Evolutionary conservation across 2,888 invertebrate species (phyloP).

Genomic region (Epinotia ramella): DNA sequence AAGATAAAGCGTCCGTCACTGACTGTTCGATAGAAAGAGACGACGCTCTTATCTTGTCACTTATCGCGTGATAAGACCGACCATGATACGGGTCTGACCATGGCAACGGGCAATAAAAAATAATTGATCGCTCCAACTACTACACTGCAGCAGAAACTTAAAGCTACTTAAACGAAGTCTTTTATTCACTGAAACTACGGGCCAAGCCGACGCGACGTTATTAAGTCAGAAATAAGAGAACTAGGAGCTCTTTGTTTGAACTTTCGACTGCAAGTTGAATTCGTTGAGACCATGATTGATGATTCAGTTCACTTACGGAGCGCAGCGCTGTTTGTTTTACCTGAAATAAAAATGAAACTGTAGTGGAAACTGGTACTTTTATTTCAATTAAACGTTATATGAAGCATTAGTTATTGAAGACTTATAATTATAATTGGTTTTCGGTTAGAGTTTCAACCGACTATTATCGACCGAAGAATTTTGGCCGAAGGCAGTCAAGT

Average conservation of each 20-base stretch:
- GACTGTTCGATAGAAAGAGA: no score
- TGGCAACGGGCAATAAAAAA: no score
- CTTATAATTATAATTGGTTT: no score
- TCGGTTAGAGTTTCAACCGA: no score
- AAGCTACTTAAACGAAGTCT: conserved; percentile 18
- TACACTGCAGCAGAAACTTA: neutral
- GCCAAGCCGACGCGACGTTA: conserved; percentile 10
- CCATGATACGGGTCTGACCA: no score
- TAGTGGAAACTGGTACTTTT: neutral
- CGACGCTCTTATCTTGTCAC: no score
- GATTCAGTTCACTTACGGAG: conserved; percentile 26
- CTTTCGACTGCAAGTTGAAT: conserved; percentile 36
- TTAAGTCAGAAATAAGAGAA: conserved; percentile 35
- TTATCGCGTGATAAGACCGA: no score
- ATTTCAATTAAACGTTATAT: no score
- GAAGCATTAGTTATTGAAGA: no score
- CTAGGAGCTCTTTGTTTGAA: conserved; percentile 31
- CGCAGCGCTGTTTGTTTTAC: neutral
- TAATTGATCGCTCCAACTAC: neutral
- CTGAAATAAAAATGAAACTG: conserved; percentile 9
- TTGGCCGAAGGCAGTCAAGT: no score
- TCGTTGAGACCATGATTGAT: conserved; percentile 30
- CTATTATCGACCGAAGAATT: no score
- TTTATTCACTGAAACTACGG: conserved; percentile 17
- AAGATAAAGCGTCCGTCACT: no score